Evolutionary conservation across 2,797 vertebrate genomes (phyloP).

Genomic region (Limnodromus scolopaceus): DNA sequence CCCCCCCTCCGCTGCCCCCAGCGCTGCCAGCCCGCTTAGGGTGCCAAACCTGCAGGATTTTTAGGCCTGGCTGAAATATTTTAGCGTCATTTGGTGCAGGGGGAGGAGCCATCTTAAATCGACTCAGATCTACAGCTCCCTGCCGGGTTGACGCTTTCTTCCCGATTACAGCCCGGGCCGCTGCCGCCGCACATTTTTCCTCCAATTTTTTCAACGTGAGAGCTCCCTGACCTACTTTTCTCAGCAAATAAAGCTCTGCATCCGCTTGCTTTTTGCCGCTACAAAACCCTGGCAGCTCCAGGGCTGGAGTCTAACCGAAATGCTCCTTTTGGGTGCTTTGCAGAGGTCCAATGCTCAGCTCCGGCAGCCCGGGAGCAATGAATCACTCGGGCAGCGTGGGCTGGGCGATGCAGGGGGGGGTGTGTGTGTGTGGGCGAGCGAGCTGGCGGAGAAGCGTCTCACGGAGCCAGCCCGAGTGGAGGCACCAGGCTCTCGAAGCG

Average conservation of each 20-base stretch:
- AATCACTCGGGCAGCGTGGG: neutral
- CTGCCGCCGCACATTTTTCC: neutral
- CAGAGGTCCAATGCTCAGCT: neutral
- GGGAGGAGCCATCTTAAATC: slow-evolving; percentile 9
- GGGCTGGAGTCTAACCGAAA: neutral
- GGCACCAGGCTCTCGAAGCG: accelerated
- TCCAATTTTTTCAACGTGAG: neutral
- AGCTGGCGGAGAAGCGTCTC: neutral
- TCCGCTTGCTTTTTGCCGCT: neutral
- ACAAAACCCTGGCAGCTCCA: neutral
- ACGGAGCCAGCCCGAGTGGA: neutral
- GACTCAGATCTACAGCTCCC: slow-evolving; percentile 10
- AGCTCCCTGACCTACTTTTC: slow-evolving; percentile 33
- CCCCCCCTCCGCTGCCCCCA: neutral
- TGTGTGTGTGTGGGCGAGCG: accelerated
- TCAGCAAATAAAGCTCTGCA: neutral
- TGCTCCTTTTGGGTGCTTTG: neutral
- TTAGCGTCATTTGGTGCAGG: slow-evolving; percentile 36
- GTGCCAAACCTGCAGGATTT: neutral
- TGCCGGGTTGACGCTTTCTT: neutral
- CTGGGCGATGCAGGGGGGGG: neutral
- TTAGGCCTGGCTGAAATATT: neutral
- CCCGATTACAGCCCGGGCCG: neutral
- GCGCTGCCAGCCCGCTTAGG: neutral
- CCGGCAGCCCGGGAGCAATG: neutral